Evolutionary conservation across 1,140 invertebrate genomes (phyloP).

Genomic region (Drosophila nebulosa): DNA sequence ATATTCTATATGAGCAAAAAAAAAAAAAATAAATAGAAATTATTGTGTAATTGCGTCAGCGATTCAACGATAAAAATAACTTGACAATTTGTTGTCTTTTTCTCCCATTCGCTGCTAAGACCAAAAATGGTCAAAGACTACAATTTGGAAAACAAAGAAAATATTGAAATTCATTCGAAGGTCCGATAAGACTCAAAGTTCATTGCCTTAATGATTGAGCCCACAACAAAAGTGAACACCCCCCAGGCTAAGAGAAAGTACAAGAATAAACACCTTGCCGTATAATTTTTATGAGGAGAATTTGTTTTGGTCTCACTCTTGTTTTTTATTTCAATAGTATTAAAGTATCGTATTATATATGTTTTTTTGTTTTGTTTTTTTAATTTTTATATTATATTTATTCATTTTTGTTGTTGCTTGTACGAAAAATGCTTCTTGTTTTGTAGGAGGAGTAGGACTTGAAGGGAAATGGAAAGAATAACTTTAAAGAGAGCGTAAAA

Average conservation of each 20-base stretch:
- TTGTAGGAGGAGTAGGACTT: background rate
- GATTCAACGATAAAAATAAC: slow-evolving; percentile 50
- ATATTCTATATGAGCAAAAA: background rate
- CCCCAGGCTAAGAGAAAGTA: background rate
- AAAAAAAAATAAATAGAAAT: slow-evolving; percentile 26
- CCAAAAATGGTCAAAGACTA: slow-evolving; percentile 31
- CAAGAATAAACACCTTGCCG: slow-evolving; percentile 3
- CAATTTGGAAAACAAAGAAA: slow-evolving; percentile 6
- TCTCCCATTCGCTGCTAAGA: background rate
- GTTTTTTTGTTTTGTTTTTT: slow-evolving; percentile 40
- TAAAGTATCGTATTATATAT: slow-evolving; percentile 79
- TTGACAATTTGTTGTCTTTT: slow-evolving; percentile 2
- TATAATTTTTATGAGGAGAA: slow-evolving; percentile 62
- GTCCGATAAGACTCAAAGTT: slow-evolving; percentile 34
- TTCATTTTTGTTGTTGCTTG: slow-evolving; percentile 51
- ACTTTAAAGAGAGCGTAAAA: slow-evolving; percentile 20
- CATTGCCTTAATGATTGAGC: slow-evolving; percentile 18
- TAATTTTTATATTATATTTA: slow-evolving; percentile 47
- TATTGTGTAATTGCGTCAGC: slow-evolving; percentile 59
- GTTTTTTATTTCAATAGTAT: slow-evolving; percentile 78
- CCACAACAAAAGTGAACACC: background rate
- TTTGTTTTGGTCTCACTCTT: slow-evolving; percentile 62
- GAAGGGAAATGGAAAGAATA: slow-evolving; percentile 4
- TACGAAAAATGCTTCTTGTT: slow-evolving; percentile 35
- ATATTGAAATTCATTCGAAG: background rate